A percentile compares a stretch with the other conserved stretches of the same genome.
phyloP scores from a whole-genome alignment of 2,797 vertebrate genomes.

The Labroides dimidiatus region DNA sequence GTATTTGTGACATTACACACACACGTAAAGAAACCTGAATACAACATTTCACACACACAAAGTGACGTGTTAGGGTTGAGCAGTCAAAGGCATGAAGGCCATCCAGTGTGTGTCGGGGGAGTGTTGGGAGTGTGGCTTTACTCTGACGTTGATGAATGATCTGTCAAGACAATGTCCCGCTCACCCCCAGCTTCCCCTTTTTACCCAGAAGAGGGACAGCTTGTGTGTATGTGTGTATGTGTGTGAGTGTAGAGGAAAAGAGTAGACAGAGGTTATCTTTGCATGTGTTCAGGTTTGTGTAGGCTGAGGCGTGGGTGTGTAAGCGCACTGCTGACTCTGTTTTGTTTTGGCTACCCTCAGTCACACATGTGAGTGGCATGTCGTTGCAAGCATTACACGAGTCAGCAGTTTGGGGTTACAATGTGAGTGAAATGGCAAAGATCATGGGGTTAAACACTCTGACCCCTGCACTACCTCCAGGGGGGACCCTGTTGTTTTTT shows the following conservation, averaged over 20 bases:
- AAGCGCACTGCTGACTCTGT: slow-evolving; percentile 47
- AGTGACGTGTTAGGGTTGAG: slow-evolving; percentile 56
- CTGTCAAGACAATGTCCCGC: slow-evolving; percentile 74
- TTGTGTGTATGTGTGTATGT: slow-evolving; percentile 31
- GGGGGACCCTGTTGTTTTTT: slow-evolving; percentile 27
- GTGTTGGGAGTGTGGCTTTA: slow-evolving; percentile 51
- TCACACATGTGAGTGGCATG: slow-evolving; percentile 43
- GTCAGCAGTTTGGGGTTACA: slow-evolving; percentile 63
- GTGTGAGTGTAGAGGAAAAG: not conserved
- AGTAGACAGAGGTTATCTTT: slow-evolving; percentile 51
- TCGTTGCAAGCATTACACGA: slow-evolving; percentile 62
- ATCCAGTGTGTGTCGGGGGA: slow-evolving; percentile 70
- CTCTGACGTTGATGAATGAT: slow-evolving; percentile 86
- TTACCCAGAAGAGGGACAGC: slow-evolving; percentile 69
- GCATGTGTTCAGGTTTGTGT: slow-evolving; percentile 45
- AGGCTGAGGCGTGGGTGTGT: slow-evolving; percentile 43
- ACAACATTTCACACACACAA: slow-evolving; percentile 25
- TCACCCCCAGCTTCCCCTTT: slow-evolving; percentile 67
- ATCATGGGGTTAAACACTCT: slow-evolving; percentile 81
- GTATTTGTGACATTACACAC: slow-evolving; percentile 4
- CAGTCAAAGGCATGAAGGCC: slow-evolving; percentile 50
- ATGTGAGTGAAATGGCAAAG: slow-evolving; percentile 64
- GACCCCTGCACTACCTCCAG: slow-evolving; percentile 57
- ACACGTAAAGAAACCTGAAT: slow-evolving; percentile 51
- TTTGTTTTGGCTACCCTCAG: slow-evolving; percentile 52